Base-by-base conservation (phyloP, 2,888 invertebrate genomes). In the Liposcelis brunnea region DNA sequence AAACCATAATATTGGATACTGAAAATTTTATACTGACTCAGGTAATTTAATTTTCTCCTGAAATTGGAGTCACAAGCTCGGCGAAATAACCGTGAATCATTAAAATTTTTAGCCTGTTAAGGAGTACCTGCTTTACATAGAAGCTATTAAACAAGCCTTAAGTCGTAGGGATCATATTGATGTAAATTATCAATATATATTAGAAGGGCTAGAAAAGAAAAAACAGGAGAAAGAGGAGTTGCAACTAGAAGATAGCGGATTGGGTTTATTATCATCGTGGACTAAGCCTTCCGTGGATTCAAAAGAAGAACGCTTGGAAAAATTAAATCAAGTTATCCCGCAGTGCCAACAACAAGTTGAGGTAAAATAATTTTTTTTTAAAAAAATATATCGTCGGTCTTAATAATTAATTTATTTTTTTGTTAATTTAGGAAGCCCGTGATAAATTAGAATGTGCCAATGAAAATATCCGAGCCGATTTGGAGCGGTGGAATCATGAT, bases 381-480 rank as follows among this genome's bases (percentile, higher is more conserved):
- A 26, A 26, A 6, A 6, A 40, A 12, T 16, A n/a, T n/a, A 2
- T 14, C 26, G 2, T 42, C 31, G 15, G n/a, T n/a, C n/a, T n/a
- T n/a, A n/a, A n/a, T 40, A 16, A 40, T 19, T 8, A 7, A 2
- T 16, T 16, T 6, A 11, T 12, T 40, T 40, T 18, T 40, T 15
- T 45, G 19, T 40, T 34, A 18, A 36, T 47, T 7, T 49, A 67
- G 66, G 55, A 61, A 38, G 62, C 61, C 45, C 74, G 74, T 56
- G 79, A 80, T 59, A 70, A 70, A 53, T 62, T 75, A 38, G 77
- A 77, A 56, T 75, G 75, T 55, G 75, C 78, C 0, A 78, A 78
- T 56, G 75, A 77, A 56, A 74, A 76, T 56, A 60, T 80, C 21
- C 64, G 75, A 43, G 75, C 77, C 35, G 79, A 80, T 58, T 60